phyloP scores from a whole-genome alignment of 2,888 invertebrate species.

The Malachius bipustulatus region DNA sequence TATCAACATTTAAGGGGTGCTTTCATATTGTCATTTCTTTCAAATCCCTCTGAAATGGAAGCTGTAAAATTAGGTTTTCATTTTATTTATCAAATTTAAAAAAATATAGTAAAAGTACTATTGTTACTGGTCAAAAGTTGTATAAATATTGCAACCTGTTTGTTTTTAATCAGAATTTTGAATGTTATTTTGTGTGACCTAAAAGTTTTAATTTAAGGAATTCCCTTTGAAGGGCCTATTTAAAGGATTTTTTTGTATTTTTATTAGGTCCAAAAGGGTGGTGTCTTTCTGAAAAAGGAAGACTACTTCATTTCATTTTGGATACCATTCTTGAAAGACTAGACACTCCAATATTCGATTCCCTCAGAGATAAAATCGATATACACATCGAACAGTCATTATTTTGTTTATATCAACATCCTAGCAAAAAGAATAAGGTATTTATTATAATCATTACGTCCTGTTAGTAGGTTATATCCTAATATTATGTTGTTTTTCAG shows the following conservation, averaged over 20 bases:
- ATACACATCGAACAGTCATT: conserved; percentile 75
- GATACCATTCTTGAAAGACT: conserved; percentile 60
- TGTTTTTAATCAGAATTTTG: too few relatives aligned
- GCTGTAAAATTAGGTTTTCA: too few relatives aligned
- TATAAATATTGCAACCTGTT: too few relatives aligned
- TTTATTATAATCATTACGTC: conserved; percentile 10
- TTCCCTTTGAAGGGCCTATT: background rate
- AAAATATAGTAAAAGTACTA: too few relatives aligned
- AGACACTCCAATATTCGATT: conserved; percentile 51
- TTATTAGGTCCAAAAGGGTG: conserved; percentile 48
- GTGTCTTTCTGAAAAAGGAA: conserved; percentile 68
- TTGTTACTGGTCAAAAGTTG: too few relatives aligned
- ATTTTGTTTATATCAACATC: conserved; percentile 78
- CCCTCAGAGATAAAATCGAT: conserved; percentile 54
- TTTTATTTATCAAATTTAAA: too few relatives aligned
- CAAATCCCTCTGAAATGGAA: too few relatives aligned
- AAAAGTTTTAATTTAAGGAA: too few relatives aligned
- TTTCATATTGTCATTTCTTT: too few relatives aligned
- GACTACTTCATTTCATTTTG: conserved; percentile 65
- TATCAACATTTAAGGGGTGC: too few relatives aligned
- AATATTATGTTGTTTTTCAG: conserved; percentile 27
- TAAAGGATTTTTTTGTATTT: conserved; percentile 8
- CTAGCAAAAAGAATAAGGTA: conserved; percentile 55
- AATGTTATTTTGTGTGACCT: too few relatives aligned
- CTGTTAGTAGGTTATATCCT: background rate